Evolutionary conservation across 1,140 invertebrate species (phyloP).

Genomic region (Bombus polaris): DNA sequence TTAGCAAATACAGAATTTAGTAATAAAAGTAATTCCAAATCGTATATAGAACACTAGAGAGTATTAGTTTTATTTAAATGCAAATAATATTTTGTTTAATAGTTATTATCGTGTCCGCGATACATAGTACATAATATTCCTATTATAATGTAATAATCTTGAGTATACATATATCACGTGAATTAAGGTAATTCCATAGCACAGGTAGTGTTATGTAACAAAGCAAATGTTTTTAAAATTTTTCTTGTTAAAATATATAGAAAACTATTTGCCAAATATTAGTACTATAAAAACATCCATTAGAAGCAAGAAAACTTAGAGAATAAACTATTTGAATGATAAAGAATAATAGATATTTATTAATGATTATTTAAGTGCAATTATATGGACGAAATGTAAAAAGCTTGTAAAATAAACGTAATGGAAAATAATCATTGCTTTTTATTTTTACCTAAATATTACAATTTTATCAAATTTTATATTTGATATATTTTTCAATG

Average conservation of each 20-base stretch:
- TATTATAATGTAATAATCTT: neutral
- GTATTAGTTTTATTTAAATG: slow-evolving; percentile 15
- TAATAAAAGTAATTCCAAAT: slow-evolving; percentile 30
- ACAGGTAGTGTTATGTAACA: slow-evolving; percentile 4
- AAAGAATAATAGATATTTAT: slow-evolving; percentile 21
- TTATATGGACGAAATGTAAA: slow-evolving; percentile 34
- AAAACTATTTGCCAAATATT: slow-evolving; percentile 20
- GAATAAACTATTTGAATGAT: neutral
- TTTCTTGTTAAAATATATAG: neutral
- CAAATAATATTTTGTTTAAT: slow-evolving; percentile 7
- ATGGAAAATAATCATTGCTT: slow-evolving; percentile 8
- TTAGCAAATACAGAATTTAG: slow-evolving; percentile 49
- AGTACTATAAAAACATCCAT: neutral
- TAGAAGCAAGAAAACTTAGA: neutral
- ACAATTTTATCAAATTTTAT: slow-evolving; percentile 3
- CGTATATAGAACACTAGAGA: slow-evolving; percentile 28
- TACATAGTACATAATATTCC: neutral
- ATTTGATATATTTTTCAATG: neutral
- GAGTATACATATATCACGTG: neutral
- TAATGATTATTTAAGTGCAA: slow-evolving; percentile 19
- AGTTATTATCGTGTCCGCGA: neutral
- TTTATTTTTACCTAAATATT: neutral
- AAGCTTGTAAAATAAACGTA: slow-evolving; percentile 38
- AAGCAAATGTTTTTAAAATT: neutral
- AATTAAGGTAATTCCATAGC: neutral